Evolutionary conservation across 2,888 invertebrate genomes (phyloP), one percentile per base, ranked within the genome.

Genomic region (Dynastes tityus): DNA sequence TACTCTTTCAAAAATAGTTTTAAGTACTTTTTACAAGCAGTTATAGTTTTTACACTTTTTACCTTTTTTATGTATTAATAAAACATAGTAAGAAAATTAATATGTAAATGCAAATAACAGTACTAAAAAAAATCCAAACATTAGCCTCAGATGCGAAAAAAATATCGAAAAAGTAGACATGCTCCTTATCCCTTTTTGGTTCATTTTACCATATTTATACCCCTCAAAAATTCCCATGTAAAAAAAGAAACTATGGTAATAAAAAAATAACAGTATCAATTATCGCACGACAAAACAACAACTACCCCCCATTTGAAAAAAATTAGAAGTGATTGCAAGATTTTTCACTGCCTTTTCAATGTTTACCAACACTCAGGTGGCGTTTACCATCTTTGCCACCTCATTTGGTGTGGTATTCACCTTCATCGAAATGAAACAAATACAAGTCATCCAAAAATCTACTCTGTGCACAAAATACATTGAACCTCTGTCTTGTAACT

Each of bases 1-100:
- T n/a, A 1, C n/a, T 16, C 3, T 22, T 22, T 5, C 5, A 58
- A 53, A 53, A 4, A 58, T 8, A 5, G 5, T 58, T 6, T 16
- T n/a, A 22, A 22, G 9, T 40, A 45, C 11, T 11, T 37, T 2
- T 37, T 37, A 37, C 5, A 37, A 37, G 32, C 11, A 61, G 16
- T 40, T 45, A 29, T 63, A 61, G 61, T 61, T 40, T 74, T 49
- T 63, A 29, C 73, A 61, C 61, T 74, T 58, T 37, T 61, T 22
- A n/a, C n/a, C 8, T 1, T 58, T 58, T 58, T 16, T 58, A 51
- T 32, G 37, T 1, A 27, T 45, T 45, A 11, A 51, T 9, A 27
- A 68, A 29, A 29, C 27, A 22, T 22, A 68, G 13, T 22, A 61
- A 61, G 5, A 63, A 63, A 22, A 0, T 6, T n/a, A 11, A 11